Evolutionary conservation across 2,888 invertebrate genomes (phyloP).

Genomic region (Cataglyphis cursor): DNA sequence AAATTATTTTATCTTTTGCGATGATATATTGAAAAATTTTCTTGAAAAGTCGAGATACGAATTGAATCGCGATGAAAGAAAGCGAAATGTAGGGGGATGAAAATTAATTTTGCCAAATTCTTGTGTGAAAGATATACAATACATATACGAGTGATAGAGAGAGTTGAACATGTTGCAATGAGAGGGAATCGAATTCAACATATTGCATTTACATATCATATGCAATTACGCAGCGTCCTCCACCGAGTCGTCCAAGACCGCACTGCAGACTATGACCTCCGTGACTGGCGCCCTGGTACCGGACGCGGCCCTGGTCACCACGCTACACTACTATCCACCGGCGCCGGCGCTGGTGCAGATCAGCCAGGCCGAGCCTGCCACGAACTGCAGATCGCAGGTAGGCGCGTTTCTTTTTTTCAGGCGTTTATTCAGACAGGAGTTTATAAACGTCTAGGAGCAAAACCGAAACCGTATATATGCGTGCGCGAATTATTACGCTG

Average conservation of each 20-base stretch:
- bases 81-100: neutral
- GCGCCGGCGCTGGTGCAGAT: constrained; percentile 84
- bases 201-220: neutral
- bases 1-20: neutral
- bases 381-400: constrained; percentile 84
- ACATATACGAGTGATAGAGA: neutral
- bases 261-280: constrained; percentile 84
- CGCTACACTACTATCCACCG: constrained; percentile 85
- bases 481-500: constrained; percentile 58
- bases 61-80: neutral
- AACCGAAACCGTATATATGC: constrained; percentile 19
- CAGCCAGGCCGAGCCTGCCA: constrained; percentile 82
- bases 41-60: neutral
- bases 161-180: too few relatives aligned
- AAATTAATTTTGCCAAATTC: neutral
- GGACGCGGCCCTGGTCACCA: constrained; percentile 83
- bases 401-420: constrained; percentile 51
- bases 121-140: too few relatives aligned
- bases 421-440: neutral
- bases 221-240: constrained; percentile 83
- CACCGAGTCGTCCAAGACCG: constrained; percentile 83
- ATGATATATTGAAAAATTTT: neutral
- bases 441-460: neutral
- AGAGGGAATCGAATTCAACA: neutral
- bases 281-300: constrained; percentile 83